These are phyloP conservation scores for Meteorus cinctellus DNA, from an alignment of 2,888 invertebrate species.

Conservation along the genomic window DNA sequence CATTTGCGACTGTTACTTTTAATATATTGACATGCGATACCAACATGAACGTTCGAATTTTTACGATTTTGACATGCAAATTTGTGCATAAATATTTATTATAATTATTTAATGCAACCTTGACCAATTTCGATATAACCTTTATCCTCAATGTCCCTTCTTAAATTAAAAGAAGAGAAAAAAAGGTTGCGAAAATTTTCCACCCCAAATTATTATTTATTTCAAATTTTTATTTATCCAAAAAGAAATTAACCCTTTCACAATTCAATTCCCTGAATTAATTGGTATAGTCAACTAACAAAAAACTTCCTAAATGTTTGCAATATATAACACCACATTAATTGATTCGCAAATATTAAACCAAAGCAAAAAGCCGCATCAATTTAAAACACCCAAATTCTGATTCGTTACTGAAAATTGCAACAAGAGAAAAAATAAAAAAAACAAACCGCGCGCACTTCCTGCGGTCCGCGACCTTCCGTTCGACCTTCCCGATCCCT, in stretches of 20 bases:
- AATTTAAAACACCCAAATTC: constrained; percentile 46
- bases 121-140: no score
- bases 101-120: no score
- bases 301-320: constrained; percentile 40
- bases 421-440: constrained; percentile 49
- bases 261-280: constrained; percentile 45
- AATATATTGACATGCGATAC: no score
- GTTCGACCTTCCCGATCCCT: constrained; percentile 52
- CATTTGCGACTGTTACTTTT: no score
- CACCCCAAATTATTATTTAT: no score
- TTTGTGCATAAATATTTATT: no score
- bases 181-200: no score
- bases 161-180: no score
- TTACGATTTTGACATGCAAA: no score
- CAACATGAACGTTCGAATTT: no score
- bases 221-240: background rate
- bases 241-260: no score
- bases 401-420: constrained; percentile 60
- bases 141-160: no score
- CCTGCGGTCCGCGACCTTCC: constrained; percentile 59
- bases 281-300: constrained; percentile 66
- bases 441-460: constrained; percentile 57
- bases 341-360: constrained; percentile 60
- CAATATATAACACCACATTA: constrained; percentile 52
- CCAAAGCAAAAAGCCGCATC: constrained; percentile 39